Base-by-base conservation (phyloP, 2,113 vertebrate species). In the Clarias magur region DNA sequence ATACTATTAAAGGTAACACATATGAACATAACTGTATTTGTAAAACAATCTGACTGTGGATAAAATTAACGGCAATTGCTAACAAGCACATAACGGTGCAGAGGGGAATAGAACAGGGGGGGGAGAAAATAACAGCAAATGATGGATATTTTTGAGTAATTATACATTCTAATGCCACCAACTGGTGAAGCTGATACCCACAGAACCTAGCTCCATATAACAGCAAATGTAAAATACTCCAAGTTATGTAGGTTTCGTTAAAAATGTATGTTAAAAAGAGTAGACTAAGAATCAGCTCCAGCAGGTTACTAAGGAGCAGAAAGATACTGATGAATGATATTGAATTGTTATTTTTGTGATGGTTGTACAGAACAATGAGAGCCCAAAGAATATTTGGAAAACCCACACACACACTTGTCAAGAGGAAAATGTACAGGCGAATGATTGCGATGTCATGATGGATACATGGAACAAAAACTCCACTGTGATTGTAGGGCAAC, bases 151-250 rank as follows among this genome's bases (percentile, higher is more conserved):
- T 88, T 8, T 42, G 42, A 57, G 15, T 56, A 42, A 87, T 27
- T 16, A 75, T 21, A 38, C 42, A 17, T 19, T 86, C 84, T 67
- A 67, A 42, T 25, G 16, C 48, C 38, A 86, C 48, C 60, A 80
- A 21, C n/a, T 54, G 75, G 12, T 86, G 73, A 16, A 86, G 53
- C 19, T 70, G 56, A 67, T 81, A 25, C 8, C 53, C 85, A 70
- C 21, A 70, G 17, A 80, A 19, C 17, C 62, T 23, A 16, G 12
- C 54, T 57, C 34, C 65, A 34, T 38, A 54, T 5, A 48, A 30
- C 38, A 53, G n/a, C 70, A 3, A 38, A 38, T 15, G 7, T 2
- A 21, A 75, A 75, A 48, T 0, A 2, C 9, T 3, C 38, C 70
- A 73, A 42, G 30, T 16, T 21, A 8, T 4, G 1, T 3, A 21